phyloP scores from a whole-genome alignment of 2,888 invertebrate species.

The Bhutanitis thaidina region DNA sequence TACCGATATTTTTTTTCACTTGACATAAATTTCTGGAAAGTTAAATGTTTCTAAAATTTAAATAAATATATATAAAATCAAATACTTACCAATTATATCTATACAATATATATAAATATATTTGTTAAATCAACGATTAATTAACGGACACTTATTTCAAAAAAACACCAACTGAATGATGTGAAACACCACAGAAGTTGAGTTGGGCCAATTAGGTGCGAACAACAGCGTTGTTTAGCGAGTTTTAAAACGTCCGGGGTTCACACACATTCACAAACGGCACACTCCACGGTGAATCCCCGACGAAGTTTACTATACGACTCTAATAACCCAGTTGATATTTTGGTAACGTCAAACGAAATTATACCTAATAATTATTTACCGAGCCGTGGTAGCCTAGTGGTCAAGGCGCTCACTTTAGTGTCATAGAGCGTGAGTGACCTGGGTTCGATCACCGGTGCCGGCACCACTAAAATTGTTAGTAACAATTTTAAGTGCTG shows the following conservation, averaged over 20 bases:
- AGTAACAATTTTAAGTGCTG: too few relatives aligned
- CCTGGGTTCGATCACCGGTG: too few relatives aligned
- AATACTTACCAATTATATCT: background rate
- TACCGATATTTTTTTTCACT: too few relatives aligned
- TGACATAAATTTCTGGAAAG: background rate
- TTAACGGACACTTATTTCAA: background rate
- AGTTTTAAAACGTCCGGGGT: background rate
- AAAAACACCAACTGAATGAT: background rate
- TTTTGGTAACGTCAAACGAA: background rate
- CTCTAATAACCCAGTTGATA: background rate
- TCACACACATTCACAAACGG: too few relatives aligned
- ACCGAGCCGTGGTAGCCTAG: too few relatives aligned
- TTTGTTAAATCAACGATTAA: background rate
- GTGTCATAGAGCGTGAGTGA: too few relatives aligned
- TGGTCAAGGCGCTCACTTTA: too few relatives aligned
- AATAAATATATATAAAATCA: background rate
- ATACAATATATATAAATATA: background rate
- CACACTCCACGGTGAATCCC: too few relatives aligned
- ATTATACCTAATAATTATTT: background rate
- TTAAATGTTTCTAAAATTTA: background rate
- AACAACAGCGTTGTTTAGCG: background rate
- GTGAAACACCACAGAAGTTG: background rate
- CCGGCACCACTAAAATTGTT: too few relatives aligned
- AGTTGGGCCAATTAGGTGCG: background rate
- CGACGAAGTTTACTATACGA: background rate